Base-by-base conservation (phyloP, 2,888 invertebrate genomes). In the Drosophila formosana region DNA sequence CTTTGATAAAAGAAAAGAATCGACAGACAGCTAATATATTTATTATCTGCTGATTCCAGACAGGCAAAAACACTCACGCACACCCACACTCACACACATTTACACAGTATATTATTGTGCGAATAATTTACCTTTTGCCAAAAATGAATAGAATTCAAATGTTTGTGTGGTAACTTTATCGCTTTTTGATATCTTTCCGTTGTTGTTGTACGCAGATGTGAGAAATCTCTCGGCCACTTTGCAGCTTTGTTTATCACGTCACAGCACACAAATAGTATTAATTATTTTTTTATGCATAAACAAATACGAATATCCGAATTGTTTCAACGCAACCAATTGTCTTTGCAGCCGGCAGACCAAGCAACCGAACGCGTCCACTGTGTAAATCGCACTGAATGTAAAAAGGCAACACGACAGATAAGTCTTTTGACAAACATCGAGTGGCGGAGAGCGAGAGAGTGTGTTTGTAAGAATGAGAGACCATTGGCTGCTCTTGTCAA, bases 241-340 rank as follows among this genome's bases (percentile, higher is more conserved):
- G 43, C 11, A 3, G 45, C 57, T 67, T 64, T 80, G 67, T 64
- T 65, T 80, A 52, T 55, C 72, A 41, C 60, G 72, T 77, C 77
- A 80, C 49, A 43, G 50, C 52, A 34, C 23, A 57, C 37, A 61
- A 58, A 34, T 61, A 55, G 53, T 53, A 26, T 37, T 46, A 61
- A 72, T 66, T 58, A 63, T 66, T 77, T 58, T 47, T 46, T 64
- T 56, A 39, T 62, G 56, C 60, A 69, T 62, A 70, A 78, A 78
- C 78, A 76, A 75, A 37, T 45, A 23, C 55, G 45, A 45, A 55
- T 57, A 28, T 25, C 25, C 50, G 45, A 47, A 66, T 39, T 23
- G 58, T 60, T 52, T 37, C 11, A n/a, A 7, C 57, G 70, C 71
- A 18, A 32, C 11, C 26, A 47, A 30, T 8, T 18, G 7, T 25